phyloP scores from a whole-genome alignment of 2,888 invertebrate species.

The Gnatocerus cornutus region DNA sequence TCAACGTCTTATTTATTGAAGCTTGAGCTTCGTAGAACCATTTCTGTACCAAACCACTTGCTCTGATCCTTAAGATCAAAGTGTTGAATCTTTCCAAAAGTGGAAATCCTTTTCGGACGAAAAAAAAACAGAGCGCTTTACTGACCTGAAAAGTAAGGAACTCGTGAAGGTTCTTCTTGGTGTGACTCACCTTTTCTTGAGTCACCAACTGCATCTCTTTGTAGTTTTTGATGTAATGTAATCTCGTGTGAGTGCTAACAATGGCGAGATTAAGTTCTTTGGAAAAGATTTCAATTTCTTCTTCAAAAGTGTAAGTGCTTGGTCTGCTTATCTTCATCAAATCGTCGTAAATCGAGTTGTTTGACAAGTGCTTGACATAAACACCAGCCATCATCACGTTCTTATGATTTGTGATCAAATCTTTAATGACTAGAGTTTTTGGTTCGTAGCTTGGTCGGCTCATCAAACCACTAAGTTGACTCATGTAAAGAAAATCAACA shows the following conservation, averaged over 20 bases:
- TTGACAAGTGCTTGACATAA: no score
- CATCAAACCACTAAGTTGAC: not conserved
- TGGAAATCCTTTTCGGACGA: conserved; percentile 10
- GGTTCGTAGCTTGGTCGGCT: conserved; percentile 6
- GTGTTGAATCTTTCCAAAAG: not conserved
- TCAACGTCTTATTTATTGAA: no score
- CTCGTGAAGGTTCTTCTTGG: no score
- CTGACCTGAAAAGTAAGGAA: not conserved
- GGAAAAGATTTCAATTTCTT: not conserved
- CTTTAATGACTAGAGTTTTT: not conserved
- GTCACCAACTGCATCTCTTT: not conserved
- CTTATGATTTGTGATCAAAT: not conserved
- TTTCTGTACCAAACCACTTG: conserved; percentile 6
- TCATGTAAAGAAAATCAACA: not conserved
- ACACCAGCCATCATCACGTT: not conserved
- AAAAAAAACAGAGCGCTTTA: not conserved
- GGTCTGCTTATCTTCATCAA: no score
- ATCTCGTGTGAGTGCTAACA: no score
- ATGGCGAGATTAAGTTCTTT: no score
- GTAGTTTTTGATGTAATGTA: conserved; percentile 1
- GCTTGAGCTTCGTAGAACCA: no score
- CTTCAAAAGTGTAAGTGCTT: no score
- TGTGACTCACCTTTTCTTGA: no score
- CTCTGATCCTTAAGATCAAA: not conserved
- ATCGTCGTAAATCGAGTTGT: no score